Conservation (phyloP, 2,113 vertebrate species). For the Podarcis muralis region DNA sequence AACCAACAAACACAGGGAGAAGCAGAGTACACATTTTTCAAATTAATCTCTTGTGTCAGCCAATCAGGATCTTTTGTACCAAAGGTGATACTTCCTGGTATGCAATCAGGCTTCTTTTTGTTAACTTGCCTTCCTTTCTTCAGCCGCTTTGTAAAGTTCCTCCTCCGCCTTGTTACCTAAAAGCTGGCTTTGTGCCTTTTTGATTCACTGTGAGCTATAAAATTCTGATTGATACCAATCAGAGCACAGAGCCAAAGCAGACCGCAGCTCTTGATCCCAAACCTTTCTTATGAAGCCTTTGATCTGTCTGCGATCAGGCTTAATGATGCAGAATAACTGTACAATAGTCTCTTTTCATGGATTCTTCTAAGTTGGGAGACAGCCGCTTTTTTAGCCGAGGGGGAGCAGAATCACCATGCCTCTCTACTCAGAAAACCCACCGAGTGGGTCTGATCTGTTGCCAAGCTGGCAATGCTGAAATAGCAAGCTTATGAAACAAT, state of each 20-base stretch:
- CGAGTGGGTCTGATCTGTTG: neutral
- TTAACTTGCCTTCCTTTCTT: neutral
- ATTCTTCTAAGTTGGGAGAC: conserved; percentile 16
- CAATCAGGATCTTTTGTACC: neutral
- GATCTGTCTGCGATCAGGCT: neutral
- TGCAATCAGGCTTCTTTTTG: neutral
- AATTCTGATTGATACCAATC: neutral
- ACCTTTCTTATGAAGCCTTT: conserved; percentile 16
- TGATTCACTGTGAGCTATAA: conserved; percentile 33
- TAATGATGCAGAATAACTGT: neutral
- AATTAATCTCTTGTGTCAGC: neutral
- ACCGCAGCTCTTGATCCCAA: conserved; percentile 5
- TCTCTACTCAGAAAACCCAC: neutral
- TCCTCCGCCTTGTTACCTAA: neutral
- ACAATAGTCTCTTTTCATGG: conserved; percentile 14
- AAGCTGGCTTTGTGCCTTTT: neutral
- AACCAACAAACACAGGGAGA: too few species aligned
- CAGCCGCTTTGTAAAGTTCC: neutral
- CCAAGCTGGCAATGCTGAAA: neutral
- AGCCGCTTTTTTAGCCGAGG: neutral
- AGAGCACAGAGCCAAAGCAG: conserved; percentile 19
- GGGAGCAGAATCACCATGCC: neutral
- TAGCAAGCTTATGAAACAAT: neutral
- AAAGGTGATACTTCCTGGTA: neutral
- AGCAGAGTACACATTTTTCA: neutral